Conservation (phyloP, 2,113 vertebrate species). For the Rhegmatorhina hoffmannsi region DNA sequence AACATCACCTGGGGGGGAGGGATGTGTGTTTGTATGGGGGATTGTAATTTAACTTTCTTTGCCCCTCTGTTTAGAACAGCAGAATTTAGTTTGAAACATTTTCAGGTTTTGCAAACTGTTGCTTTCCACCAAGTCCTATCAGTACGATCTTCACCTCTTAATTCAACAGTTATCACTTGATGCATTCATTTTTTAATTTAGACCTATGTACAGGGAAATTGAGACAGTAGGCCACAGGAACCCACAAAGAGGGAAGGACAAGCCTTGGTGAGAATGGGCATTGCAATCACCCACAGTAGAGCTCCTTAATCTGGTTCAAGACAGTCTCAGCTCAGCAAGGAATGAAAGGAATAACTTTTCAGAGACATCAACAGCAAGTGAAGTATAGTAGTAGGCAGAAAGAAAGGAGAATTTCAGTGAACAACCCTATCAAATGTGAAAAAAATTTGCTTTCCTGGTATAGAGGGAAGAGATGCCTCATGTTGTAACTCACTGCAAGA, state of each 20-base stretch:
- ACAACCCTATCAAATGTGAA: background rate
- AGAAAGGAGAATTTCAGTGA: background rate
- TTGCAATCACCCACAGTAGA: background rate
- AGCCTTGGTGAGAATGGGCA: background rate
- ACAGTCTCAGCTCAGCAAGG: background rate
- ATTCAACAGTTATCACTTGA: background rate
- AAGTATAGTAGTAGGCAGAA: background rate
- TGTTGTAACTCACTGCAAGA: background rate
- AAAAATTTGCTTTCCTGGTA: background rate
- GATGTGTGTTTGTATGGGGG: no score
- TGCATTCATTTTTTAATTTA: slow-evolving; percentile 10
- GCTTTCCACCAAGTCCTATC: background rate
- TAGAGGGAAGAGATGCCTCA: background rate
- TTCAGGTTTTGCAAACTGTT: background rate
- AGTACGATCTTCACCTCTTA: slow-evolving; percentile 15
- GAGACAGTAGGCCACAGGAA: slow-evolving; percentile 10
- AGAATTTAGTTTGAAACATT: background rate
- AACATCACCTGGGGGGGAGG: background rate
- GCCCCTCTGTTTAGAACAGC: slow-evolving; percentile 28
- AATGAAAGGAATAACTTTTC: background rate
- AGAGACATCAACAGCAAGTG: background rate
- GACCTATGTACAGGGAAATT: slow-evolving; percentile 8
- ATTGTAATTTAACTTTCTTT: slow-evolving; percentile 13
- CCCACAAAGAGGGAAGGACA: background rate
- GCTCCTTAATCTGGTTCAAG: background rate